phyloP scores from a whole-genome alignment of 2,888 invertebrate genomes.

The Caenorhabditis angaria region DNA sequence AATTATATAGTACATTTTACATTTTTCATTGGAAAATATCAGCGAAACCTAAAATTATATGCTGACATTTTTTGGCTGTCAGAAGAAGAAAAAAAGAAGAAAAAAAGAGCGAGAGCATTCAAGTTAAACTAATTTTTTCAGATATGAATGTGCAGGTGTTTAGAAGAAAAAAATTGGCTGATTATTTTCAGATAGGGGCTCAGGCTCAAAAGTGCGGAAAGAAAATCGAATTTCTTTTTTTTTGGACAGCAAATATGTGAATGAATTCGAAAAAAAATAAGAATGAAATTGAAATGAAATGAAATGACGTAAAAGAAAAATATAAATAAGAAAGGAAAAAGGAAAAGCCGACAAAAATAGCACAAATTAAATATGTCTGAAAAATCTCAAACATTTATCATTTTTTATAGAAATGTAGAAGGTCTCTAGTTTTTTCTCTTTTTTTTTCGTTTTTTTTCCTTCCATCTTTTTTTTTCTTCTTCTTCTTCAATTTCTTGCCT shows the following conservation, averaged over 20 bases:
- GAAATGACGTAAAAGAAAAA: constrained; percentile 1
- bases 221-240: background rate
- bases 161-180: too few species aligned
- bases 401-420: background rate
- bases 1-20: too few species aligned
- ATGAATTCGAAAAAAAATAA: constrained; percentile 17
- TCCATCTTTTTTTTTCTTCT: constrained; percentile 6
- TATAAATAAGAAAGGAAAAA: too few species aligned
- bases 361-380: too few species aligned
- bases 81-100: background rate
- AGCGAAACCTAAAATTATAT: too few species aligned
- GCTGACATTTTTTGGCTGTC: background rate
- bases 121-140: too few species aligned
- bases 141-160: too few species aligned
- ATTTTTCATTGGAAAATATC: too few species aligned
- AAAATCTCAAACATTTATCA: background rate
- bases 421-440: background rate
- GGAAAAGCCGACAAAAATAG: too few species aligned
- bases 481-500: constrained; percentile 27
- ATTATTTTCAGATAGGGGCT: constrained; percentile 23
- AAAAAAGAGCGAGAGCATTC: background rate
- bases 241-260: background rate
- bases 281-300: constrained; percentile 19
- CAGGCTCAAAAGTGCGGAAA: background rate
- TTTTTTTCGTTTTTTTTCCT: background rate